Percentiles rank a stretch among this genome's conserved stretches.
Conservation (phyloP, 23 tunicate species). For the Halocynthia aurantium region DNA sequence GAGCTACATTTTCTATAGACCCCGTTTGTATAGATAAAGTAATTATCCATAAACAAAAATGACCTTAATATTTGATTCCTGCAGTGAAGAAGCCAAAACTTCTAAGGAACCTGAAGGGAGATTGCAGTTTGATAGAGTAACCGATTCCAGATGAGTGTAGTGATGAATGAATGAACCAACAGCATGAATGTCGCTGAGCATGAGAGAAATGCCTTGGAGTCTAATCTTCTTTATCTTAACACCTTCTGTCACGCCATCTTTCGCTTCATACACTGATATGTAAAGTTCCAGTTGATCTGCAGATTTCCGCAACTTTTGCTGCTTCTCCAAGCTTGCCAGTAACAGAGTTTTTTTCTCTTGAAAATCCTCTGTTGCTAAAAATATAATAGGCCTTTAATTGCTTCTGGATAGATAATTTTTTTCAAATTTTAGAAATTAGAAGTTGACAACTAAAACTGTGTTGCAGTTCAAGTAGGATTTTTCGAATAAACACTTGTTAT, state of each 20-base stretch:
- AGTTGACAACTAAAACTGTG: too few species aligned
- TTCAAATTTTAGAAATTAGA: too few species aligned
- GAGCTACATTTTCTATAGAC: too few species aligned
- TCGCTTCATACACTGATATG: slow-evolving; percentile 2
- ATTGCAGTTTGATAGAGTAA: not conserved
- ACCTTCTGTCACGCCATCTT: not conserved
- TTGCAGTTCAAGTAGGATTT: too few species aligned
- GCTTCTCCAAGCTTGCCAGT: not conserved
- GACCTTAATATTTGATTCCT: not conserved
- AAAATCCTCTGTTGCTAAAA: not conserved
- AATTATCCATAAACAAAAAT: too few species aligned
- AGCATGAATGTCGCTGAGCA: slow-evolving; percentile 4
- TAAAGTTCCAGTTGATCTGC: not conserved
- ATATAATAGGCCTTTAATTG: not conserved
- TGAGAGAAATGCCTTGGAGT: not conserved
- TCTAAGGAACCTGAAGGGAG: not conserved
- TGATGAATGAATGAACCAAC: not conserved
- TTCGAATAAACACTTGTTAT: too few species aligned
- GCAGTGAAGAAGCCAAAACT: slow-evolving; percentile 1
- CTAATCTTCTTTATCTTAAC: not conserved
- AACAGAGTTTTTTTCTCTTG: not conserved
- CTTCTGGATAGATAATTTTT: too few species aligned
- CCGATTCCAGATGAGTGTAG: not conserved
- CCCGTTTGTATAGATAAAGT: too few species aligned
- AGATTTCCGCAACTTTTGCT: not conserved